Conservation (phyloP, 2,888 invertebrate genomes). For the Agrotis ipsilon region DNA sequence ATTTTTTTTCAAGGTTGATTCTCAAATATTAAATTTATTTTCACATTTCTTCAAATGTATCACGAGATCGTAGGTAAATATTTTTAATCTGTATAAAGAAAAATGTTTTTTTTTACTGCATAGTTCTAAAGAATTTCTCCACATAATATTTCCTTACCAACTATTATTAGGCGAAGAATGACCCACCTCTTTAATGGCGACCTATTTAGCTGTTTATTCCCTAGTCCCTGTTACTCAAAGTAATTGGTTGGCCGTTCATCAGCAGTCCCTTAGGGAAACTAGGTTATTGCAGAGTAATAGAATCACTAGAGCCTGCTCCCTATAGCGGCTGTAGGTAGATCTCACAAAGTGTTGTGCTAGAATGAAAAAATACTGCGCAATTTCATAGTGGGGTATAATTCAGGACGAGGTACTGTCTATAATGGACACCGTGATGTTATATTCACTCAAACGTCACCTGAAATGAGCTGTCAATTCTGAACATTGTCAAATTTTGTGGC, state of each 20-base stretch:
- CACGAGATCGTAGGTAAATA: no score
- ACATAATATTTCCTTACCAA: no score
- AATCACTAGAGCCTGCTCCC: conserved; percentile 16
- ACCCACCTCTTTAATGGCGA: conserved; percentile 8
- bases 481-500: no score
- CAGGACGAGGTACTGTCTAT: no score
- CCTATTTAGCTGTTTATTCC: conserved; percentile 35
- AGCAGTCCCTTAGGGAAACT: conserved; percentile 46
- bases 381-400: no score
- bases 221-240: conserved; percentile 24
- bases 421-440: no score
- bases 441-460: no score
- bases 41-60: no score
- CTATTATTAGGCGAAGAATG: background rate
- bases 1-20: no score
- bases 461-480: no score
- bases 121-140: background rate
- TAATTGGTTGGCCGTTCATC: conserved; percentile 52
- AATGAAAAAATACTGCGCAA: background rate
- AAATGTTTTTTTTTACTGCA: background rate
- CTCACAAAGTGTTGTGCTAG: background rate
- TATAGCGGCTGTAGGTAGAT: background rate
- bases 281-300: conserved; percentile 44
- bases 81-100: background rate
- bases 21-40: no score